Base-by-base conservation (phyloP, 1,140 invertebrate species). In the Plectrocnemia conspersa region DNA sequence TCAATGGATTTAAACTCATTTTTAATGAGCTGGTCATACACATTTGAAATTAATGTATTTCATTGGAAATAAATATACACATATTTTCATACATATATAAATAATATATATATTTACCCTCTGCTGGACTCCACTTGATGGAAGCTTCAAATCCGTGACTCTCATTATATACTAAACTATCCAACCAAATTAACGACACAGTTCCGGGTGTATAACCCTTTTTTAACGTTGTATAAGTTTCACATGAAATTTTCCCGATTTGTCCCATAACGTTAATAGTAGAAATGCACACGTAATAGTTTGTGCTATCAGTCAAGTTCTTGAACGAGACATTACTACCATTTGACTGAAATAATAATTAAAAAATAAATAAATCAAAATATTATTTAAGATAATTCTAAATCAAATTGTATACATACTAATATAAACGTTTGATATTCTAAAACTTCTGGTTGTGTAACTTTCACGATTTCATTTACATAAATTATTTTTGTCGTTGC, bases 101-200 rank as follows among this genome's bases (percentile, higher is more conserved):
- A 33, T 13, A 13, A 38, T 38, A 25, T 18, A 24, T 3, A 45
- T 13, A 13, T 23, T 23, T 7, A 50, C 47, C 47, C 40, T 50
- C 32, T 3, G 13, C 33, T n/a, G 47, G 47, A 16, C 24, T 5
- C 47, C 47, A 50, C 16, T 38, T 50, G 10, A 50, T 36, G 2
- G 15, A 3, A 19, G 3, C 33, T 5, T 38, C 16, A 3, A 24
- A 23, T 50, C 5, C 6, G 10, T 6, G 23, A 5, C 21, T 15
- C 23, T 23, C 15, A 15, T 36, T 19, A 13, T 3, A 25, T 9
- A 21, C 25, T 9, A 50, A 22, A 15, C 16, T 5, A 24, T 50
- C 33, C 9, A 38, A 2, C 21, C 18, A 24, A 13, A 35, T 15
- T 13, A 23, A 24, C 15, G 5, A 13, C 7, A 50, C 21, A 16